Conservation (phyloP, 2,888 invertebrate genomes). For the Amiota mariae region DNA sequence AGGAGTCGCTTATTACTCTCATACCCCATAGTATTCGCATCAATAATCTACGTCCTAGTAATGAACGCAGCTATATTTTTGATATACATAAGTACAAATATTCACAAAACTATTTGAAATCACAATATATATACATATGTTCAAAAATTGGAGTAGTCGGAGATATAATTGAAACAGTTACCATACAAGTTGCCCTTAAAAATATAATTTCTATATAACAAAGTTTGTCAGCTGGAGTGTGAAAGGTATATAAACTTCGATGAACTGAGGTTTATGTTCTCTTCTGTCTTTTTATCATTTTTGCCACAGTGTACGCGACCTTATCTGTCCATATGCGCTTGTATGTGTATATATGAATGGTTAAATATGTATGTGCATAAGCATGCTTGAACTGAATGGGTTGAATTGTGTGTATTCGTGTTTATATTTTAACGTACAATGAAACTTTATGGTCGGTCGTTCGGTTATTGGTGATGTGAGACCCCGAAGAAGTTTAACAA, state of each 20-base stretch:
- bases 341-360: not conserved
- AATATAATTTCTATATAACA: too few relatives aligned
- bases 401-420: not conserved
- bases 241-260: too few relatives aligned
- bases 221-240: too few relatives aligned
- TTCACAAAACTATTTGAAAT: too few relatives aligned
- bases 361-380: not conserved
- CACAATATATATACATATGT: not conserved
- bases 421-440: not conserved
- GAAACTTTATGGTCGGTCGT: conserved; percentile 3
- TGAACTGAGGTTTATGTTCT: too few relatives aligned
- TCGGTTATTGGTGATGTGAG: not conserved
- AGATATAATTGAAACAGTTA: too few relatives aligned
- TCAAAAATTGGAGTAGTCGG: not conserved
- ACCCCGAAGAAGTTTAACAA: conserved; percentile 2
- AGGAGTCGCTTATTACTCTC: too few relatives aligned
- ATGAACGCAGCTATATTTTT: too few relatives aligned
- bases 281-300: too few relatives aligned
- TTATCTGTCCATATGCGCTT: conserved; percentile 2
- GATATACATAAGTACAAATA: too few relatives aligned
- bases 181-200: not conserved
- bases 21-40: too few relatives aligned
- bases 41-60: too few relatives aligned
- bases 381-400: not conserved
- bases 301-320: conserved; percentile 5